phyloP scores from a whole-genome alignment of 2,113 vertebrate species.

The Cochlearius cochlearius region DNA sequence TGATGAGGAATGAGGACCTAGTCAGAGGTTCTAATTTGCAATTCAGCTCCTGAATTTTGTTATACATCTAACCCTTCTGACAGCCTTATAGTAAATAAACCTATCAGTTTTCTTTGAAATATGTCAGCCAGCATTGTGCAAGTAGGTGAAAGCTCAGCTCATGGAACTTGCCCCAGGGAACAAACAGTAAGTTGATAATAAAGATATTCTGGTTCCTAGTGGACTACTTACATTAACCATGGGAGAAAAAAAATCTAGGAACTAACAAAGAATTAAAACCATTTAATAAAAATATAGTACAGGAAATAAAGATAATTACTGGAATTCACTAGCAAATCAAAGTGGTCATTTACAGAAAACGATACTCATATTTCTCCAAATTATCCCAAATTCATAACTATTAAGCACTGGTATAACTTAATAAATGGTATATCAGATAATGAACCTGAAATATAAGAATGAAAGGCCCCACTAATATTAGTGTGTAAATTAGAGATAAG shows the following conservation, averaged over 20 bases:
- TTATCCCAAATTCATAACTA: background rate
- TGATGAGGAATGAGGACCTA: background rate
- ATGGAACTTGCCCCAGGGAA: background rate
- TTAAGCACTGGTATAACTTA: background rate
- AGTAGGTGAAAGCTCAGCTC: background rate
- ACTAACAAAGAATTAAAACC: background rate
- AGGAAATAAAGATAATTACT: background rate
- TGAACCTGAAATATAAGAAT: background rate
- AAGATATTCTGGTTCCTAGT: background rate
- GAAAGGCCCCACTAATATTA: background rate
- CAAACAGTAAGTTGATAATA: background rate
- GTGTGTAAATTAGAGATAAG: background rate
- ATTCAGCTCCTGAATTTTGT: background rate
- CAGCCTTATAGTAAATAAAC: background rate
- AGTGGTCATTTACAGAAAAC: background rate
- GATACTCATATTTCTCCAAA: background rate
- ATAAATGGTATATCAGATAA: background rate
- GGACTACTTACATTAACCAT: background rate
- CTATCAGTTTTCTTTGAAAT: background rate
- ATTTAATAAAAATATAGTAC: background rate
- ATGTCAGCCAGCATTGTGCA: background rate
- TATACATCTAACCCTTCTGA: background rate
- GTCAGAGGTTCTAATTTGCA: background rate
- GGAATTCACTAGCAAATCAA: background rate
- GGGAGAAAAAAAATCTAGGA: background rate